Conservation (phyloP, 35 echinoderm and acorn worm genomes). For the Eucidaris tribuloides region DNA sequence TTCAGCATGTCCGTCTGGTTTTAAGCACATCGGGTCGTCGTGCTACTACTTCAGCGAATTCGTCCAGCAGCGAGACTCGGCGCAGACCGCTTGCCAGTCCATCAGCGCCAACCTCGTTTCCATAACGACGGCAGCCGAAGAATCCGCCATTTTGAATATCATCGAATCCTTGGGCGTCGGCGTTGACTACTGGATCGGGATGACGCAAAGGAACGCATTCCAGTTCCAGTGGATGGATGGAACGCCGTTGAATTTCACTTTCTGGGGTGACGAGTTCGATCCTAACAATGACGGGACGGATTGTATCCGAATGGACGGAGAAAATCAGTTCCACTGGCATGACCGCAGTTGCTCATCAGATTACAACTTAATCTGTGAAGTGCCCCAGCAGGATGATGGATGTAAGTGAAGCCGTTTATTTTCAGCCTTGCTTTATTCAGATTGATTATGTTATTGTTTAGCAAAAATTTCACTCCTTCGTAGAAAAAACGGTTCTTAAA, state of each 20-base stretch:
- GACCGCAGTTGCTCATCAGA: background rate
- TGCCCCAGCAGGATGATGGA: background rate
- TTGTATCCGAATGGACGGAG: background rate
- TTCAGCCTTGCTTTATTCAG: too few relatives aligned
- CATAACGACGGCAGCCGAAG: background rate
- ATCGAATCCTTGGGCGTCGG: background rate
- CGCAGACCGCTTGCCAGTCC: background rate
- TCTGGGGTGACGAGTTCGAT: background rate
- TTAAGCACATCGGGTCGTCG: background rate
- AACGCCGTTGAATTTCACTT: background rate
- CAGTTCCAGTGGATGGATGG: constrained; percentile 1
- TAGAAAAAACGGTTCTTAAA: too few relatives aligned
- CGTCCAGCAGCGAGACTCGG: background rate
- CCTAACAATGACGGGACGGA: constrained; percentile 3
- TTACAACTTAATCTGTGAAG: background rate
- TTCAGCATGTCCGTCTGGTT: constrained; percentile 3
- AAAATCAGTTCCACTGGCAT: background rate
- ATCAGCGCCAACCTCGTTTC: background rate
- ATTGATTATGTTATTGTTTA: too few relatives aligned
- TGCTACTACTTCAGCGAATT: constrained; percentile 13
- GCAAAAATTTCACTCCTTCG: too few relatives aligned
- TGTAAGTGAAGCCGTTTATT: too few relatives aligned
- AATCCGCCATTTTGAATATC: background rate
- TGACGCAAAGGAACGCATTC: background rate
- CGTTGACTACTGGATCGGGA: constrained; percentile 7